A percentile compares a stretch with the other conserved stretches of the same genome.
These are phyloP conservation scores for Neogale vison DNA, from an alignment of 2,113 vertebrate genomes.

Conservation along the genomic window DNA sequence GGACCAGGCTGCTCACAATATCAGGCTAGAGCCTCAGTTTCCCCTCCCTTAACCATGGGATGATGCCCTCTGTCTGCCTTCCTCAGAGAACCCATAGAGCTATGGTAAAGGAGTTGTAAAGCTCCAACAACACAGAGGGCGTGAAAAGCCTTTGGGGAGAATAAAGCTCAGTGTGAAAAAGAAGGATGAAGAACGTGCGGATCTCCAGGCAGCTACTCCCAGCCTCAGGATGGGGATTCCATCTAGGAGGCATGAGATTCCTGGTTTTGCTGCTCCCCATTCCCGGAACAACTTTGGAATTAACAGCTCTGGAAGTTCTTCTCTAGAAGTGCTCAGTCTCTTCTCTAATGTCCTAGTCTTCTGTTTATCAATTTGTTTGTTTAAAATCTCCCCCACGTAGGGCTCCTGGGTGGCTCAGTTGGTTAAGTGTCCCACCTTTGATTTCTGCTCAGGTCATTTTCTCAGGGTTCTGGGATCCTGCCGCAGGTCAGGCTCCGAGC, in stretches of 20 bases:
- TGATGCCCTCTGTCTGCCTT: background rate
- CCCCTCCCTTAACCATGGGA: background rate
- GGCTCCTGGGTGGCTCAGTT: background rate
- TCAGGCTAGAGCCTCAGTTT: background rate
- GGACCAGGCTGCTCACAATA: background rate
- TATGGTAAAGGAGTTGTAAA: background rate
- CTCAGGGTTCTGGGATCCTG: background rate
- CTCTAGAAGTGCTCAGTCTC: background rate
- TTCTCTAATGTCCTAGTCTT: background rate
- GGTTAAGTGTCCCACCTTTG: background rate
- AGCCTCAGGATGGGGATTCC: background rate
- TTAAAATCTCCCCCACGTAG: background rate
- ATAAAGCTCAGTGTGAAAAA: rapidly evolving
- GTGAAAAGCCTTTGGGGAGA: background rate
- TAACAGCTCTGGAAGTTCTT: background rate
- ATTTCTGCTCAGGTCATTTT: background rate
- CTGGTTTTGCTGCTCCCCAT: background rate
- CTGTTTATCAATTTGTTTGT: background rate
- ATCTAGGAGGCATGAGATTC: rapidly evolving
- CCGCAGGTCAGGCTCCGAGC: background rate
- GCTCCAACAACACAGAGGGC: too few relatives aligned
- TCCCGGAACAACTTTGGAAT: rapidly evolving
- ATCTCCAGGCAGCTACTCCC: background rate
- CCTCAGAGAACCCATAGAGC: background rate
- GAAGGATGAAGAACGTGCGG: rapidly evolving